Evolutionary conservation across 2,888 invertebrate species (phyloP).

Genomic region (Lypha dubia): DNA sequence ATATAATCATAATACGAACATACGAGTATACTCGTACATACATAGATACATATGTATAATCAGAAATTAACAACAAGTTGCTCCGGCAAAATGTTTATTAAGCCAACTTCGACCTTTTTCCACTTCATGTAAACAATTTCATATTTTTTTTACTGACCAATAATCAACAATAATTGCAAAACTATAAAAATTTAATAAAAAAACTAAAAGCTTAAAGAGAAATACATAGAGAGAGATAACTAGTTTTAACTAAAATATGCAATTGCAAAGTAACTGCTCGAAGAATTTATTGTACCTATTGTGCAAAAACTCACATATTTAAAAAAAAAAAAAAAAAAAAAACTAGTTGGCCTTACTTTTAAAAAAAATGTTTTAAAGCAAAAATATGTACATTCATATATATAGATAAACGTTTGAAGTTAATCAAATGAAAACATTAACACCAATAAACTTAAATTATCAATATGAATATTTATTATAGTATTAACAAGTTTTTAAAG

Average conservation of each 20-base stretch:
- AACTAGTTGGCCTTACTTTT: constrained; percentile 62
- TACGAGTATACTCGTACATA: background rate
- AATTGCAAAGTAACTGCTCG: constrained; percentile 35
- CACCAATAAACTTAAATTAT: constrained; percentile 39
- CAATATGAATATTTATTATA: constrained; percentile 24
- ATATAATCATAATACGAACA: background rate
- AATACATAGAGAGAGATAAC: constrained; percentile 16
- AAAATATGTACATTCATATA: background rate
- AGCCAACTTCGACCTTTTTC: constrained; percentile 31
- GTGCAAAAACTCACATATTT: constrained; percentile 6
- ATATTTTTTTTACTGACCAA: constrained; percentile 35
- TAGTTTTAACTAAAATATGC: constrained; percentile 16
- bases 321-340: too few relatives aligned
- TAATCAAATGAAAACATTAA: constrained; percentile 61
- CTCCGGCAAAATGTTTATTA: background rate
- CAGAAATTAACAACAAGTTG: background rate
- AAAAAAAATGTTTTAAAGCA: constrained; percentile 17
- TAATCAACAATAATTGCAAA: constrained; percentile 45
- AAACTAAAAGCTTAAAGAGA: background rate
- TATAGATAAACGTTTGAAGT: constrained; percentile 31
- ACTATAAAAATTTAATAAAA: background rate
- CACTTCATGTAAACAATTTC: constrained; percentile 25
- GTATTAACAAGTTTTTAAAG: constrained; percentile 9
- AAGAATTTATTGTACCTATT: constrained; percentile 29
- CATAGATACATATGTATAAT: background rate